Evolutionary conservation across 1,140 invertebrate genomes (phyloP), one percentile per base, ranked within the genome.

Genomic region (Eurosta solidaginis): DNA sequence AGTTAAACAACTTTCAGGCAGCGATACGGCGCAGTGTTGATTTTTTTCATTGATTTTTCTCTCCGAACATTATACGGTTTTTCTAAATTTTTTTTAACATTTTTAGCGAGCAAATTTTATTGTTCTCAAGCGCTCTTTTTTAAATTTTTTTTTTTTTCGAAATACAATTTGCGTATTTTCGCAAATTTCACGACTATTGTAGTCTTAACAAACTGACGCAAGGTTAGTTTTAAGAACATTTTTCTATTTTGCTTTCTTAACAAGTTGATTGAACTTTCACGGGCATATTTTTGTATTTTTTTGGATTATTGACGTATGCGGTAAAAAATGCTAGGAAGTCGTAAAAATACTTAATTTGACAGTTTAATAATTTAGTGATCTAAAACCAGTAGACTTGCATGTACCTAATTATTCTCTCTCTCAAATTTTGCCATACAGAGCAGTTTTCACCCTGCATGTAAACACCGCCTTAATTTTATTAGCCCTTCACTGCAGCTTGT

Each of bases 211-310:
- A n/a, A 20, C 14, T 63, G 40, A n/a, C 14, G 33, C 2, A n/a
- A 22, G 33, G 10, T n/a, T 36, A 42, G 40, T 22, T 22, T 42
- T 42, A 68, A 68, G 7, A 14, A 1, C 0, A 22, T n/a, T 59
- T 68, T 68, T 3, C 6, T 14, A 10, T 22, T 63, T 40, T 59
- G 1, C 2, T 47, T 47, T 14, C 3, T 29, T 54, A 40, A 68
- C 59, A 68, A 68, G 59, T 68, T 68, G 59, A 33, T 68, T 68
- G 59, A 68, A 68, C 59, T 68, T 68, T 68, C 59, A 68, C 33
- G 59, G 59, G n/a, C 59, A 27, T 40, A 40, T 68, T 68, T 68
- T 42, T 20, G 33, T 40, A 40, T 68, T 36, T 2, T 25, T 52
- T 6, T 52, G n/a, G n/a, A n/a, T n/a, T n/a, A n/a, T n/a, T n/a